Conservation (phyloP, 2,797 vertebrate genomes). For the Hipposideros larvatus region DNA sequence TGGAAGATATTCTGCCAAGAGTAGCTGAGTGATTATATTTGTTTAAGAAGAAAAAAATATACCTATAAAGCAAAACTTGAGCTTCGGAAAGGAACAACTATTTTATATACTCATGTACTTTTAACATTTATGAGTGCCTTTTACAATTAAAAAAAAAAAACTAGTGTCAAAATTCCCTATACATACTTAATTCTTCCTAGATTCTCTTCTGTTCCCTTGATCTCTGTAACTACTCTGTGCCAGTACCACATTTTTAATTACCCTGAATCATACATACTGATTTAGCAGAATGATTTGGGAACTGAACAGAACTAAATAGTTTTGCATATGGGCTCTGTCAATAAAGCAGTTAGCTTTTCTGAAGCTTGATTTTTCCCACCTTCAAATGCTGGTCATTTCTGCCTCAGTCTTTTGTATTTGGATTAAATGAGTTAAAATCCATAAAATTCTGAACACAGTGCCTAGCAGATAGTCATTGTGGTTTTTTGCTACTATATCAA, state of each 20-base stretch:
- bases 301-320: not conserved
- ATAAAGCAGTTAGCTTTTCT: not conserved
- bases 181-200: not conserved
- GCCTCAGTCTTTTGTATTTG: not conserved
- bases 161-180: not conserved
- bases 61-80: not conserved
- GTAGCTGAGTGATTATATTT: conserved; percentile 41
- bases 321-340: not conserved
- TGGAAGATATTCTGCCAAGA: conserved; percentile 3
- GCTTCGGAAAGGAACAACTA: not conserved
- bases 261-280: not conserved
- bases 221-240: not conserved
- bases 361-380: not conserved
- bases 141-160: not conserved
- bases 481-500: not conserved
- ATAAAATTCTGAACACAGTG: not conserved
- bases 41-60: conserved; percentile 22
- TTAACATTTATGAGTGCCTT: not conserved
- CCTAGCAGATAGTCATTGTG: no score
- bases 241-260: not conserved
- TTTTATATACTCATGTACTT: not conserved
- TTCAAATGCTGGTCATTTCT: not conserved
- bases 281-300: not conserved
- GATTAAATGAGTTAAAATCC: not conserved
- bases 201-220: not conserved